A percentile compares a stretch with the other conserved stretches of the same genome.
These are phyloP conservation scores for Henicopernis longicauda DNA, from an alignment of 2,113 vertebrate species.

Conservation along the genomic window DNA sequence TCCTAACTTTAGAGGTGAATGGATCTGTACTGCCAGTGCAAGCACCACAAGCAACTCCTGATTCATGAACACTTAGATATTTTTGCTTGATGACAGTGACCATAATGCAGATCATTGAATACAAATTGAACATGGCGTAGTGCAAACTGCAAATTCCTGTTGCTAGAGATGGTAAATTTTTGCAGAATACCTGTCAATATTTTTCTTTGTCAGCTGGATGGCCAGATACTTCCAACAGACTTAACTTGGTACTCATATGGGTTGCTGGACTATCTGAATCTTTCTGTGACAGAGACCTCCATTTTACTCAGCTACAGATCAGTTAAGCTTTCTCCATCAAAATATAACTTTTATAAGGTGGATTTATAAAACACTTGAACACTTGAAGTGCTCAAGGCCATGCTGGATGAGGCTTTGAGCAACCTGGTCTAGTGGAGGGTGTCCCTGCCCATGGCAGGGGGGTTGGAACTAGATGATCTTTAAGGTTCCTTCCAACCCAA, in stretches of 20 bases:
- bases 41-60: not conserved
- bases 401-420: not conserved
- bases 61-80: not conserved
- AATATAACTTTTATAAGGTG: not conserved
- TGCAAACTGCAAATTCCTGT: not conserved
- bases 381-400: not conserved
- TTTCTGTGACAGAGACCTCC: not conserved
- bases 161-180: not conserved
- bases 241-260: not conserved
- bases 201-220: not conserved
- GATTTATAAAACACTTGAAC: not conserved
- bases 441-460: not conserved
- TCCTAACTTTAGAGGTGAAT: not conserved
- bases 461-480: not conserved
- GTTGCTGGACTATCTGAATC: not conserved
- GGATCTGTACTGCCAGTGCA: not conserved
- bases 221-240: not conserved
- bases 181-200: not conserved
- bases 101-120: not conserved
- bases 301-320: not conserved
- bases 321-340: not conserved
- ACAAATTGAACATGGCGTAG: not conserved
- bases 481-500: not conserved
- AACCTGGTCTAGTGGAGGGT: not conserved
- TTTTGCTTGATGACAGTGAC: not conserved